These are phyloP conservation scores for Poeciliopsis presidionis DNA, from an alignment of 2,797 vertebrate species.

Conservation along the genomic window DNA sequence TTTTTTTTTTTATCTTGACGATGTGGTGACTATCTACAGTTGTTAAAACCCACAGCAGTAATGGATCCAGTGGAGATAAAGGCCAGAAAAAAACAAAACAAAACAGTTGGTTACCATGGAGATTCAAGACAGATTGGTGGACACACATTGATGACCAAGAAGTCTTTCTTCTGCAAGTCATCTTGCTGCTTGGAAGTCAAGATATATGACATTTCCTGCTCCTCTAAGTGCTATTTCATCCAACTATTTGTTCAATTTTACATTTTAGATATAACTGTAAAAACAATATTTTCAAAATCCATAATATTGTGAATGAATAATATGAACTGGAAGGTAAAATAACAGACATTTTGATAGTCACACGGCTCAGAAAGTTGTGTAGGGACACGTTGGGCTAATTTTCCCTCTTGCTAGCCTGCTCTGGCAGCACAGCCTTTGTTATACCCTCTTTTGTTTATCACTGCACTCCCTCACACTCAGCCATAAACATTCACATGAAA, in stretches of 20 bases:
- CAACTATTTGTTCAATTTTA: not conserved
- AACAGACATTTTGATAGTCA: too few species aligned
- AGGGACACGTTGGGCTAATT: conserved; percentile 34
- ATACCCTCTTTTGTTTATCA: conserved; percentile 41
- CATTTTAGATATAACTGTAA: not conserved
- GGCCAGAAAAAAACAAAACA: not conserved
- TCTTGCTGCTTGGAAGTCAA: not conserved
- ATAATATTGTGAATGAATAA: not conserved
- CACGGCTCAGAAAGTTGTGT: not conserved
- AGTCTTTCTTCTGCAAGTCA: not conserved
- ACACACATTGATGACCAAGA: not conserved
- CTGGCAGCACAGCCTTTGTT: conserved; percentile 45
- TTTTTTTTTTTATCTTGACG: not conserved
- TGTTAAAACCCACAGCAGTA: not conserved
- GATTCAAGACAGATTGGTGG: not conserved
- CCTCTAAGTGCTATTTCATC: not conserved
- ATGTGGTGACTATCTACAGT: not conserved
- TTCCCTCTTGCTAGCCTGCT: conserved; percentile 41
- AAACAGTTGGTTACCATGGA: not conserved
- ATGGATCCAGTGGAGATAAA: not conserved
- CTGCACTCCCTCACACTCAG: not conserved
- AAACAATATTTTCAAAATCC: not conserved
- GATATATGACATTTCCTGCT: not conserved
- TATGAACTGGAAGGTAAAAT: not conserved
- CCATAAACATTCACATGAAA: conserved; percentile 22